A percentile compares a stretch with the other conserved stretches of the same genome.
Evolutionary conservation across 2,888 invertebrate genomes (phyloP).

Genomic region (Brassicogethes aeneus): DNA sequence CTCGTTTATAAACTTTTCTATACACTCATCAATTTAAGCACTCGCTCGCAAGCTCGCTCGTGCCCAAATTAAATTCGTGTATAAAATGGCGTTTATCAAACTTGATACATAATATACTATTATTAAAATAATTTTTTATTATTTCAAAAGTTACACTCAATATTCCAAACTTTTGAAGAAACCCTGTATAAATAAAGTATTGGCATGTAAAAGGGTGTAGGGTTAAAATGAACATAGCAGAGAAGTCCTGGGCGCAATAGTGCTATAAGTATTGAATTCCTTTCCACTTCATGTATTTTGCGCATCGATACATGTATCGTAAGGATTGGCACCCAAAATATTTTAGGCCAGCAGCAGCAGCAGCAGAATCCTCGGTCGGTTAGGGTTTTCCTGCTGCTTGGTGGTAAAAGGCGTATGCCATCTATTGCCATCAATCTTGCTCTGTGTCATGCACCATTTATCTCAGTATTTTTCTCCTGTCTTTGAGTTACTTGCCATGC

Average conservation of each 20-base stretch:
- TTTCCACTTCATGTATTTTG: conserved; percentile 30
- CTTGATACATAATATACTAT: too few species aligned
- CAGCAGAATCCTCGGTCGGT: conserved; percentile 18
- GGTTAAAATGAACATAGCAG: conserved; percentile 18
- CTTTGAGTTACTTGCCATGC: conserved; percentile 15
- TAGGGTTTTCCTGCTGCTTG: conserved; percentile 8
- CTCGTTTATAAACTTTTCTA: too few species aligned
- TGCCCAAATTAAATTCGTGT: too few species aligned
- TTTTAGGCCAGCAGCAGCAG: background rate
- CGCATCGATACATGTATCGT: conserved; percentile 37
- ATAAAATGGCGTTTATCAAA: too few species aligned
- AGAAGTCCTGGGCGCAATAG: conserved; percentile 26
- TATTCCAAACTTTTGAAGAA: background rate
- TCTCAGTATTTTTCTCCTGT: conserved; percentile 39
- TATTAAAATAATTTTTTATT: too few species aligned
- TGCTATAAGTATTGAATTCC: conserved; percentile 31
- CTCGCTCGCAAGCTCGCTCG: too few species aligned
- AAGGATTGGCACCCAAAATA: conserved; percentile 27
- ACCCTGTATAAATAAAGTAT: too few species aligned
- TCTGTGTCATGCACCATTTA: conserved; percentile 40
- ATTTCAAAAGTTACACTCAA: too few species aligned
- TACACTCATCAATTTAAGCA: too few species aligned
- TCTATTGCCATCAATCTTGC: conserved; percentile 36
- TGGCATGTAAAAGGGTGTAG: too few species aligned
- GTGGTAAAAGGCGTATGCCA: background rate